These are phyloP conservation scores for Cloeon dipterum DNA, from an alignment of 2,888 invertebrate species.

Conservation along the genomic window DNA sequence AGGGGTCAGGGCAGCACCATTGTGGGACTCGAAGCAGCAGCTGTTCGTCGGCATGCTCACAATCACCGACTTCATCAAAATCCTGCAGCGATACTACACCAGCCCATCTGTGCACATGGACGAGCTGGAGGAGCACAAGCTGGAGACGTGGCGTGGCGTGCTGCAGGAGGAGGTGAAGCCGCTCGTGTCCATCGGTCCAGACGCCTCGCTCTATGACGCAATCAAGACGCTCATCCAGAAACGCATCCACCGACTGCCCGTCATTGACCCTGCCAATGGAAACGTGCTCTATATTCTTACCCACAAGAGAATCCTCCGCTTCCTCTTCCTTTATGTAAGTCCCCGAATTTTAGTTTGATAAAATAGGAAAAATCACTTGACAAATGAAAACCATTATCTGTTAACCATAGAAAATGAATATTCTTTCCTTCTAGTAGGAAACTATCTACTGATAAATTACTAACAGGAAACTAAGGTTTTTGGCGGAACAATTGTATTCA, in stretches of 20 bases:
- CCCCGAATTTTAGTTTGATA: conserved; percentile 4
- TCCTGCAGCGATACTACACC: conserved; percentile 92
- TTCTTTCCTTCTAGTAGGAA: too few relatives aligned
- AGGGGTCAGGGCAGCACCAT: conserved; percentile 89
- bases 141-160: conserved; percentile 88
- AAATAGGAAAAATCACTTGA: too few relatives aligned
- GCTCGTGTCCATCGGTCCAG: conserved; percentile 75
- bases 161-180: conserved; percentile 67
- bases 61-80: conserved; percentile 98
- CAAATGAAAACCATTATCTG: too few relatives aligned
- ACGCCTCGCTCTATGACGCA: conserved; percentile 82
- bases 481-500: too few relatives aligned
- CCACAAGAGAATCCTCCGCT: conserved; percentile 92
- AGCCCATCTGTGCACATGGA: conserved; percentile 80
- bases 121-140: conserved; percentile 87
- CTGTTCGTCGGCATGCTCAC: conserved; percentile 96
- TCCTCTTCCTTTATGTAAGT: conserved; percentile 95
- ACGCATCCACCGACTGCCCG: conserved; percentile 90
- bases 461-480: too few relatives aligned
- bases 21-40: conserved; percentile 88
- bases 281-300: conserved; percentile 96
- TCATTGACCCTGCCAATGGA: conserved; percentile 85
- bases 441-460: too few relatives aligned
- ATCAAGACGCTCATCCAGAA: conserved; percentile 79
- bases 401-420: too few relatives aligned